Base-by-base conservation (phyloP, 2,888 invertebrate species). In the Blastobasis adustella region DNA sequence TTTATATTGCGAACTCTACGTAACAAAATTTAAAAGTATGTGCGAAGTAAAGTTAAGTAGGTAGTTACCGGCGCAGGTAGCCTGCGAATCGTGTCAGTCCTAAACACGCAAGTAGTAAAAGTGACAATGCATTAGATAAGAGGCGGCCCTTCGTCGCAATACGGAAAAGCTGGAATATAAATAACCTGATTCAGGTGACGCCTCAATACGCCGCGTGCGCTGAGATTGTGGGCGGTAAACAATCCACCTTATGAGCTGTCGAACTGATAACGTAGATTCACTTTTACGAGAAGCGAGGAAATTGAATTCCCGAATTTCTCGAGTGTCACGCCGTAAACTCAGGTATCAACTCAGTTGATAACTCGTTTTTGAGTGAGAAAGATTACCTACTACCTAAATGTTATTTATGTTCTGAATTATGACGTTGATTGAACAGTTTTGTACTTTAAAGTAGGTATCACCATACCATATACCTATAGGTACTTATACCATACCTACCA, bases 291-390 rank as follows among this genome's bases (percentile, higher is more conserved):
- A 63, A 59, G 56, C 54, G 57, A 55, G 67, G 67, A 76, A 77
- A 78, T 77, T 76, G 70, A 68, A 67, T 73, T 71, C 65, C 62
- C 57, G 57, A 65, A 58, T 54, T 62, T 67, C 66, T 67, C 58
- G 58, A 57, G 54, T 56, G 59, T 58, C 59, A 52, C 43, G n/a
- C 48, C 37, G n/a, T 46, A 23, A 39, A 23, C 23, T 23, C 23
- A 23, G 23, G 23, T 2, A 3, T 23, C 23, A 23, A 23, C 23
- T 23, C 23, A 23, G 23, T 23, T 23, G 23, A 23, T 23, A 23
- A 23, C 23, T 23, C 23, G 23, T 23, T 23, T 23, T 23, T 23
- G 23, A 23, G 23, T 23, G 23, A 23, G 23, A 23, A 23, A 23
- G 23, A 23, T 23, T 23, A 23, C 23, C 23, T 23, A 23, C 23